Evolutionary conservation across 2,113 vertebrate genomes (phyloP), one percentile per base, ranked within the genome.

Genomic region (Erinaceus europaeus): DNA sequence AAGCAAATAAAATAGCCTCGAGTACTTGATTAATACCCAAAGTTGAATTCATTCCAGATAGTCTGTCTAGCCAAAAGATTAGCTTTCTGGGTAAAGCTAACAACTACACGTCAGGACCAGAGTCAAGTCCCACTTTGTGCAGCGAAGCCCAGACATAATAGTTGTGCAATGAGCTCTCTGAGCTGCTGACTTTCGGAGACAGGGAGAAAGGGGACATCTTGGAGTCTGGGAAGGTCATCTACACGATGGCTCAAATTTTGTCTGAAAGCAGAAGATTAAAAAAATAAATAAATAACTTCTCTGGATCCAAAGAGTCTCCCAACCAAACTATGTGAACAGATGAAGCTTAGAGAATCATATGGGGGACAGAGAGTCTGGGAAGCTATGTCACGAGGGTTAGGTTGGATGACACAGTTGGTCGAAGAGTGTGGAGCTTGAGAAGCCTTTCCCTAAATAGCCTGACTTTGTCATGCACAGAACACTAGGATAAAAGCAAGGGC

Each of bases 371-470:
- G 46, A 36, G 21, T 61, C 36, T 59, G 34, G n/a, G 52, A 64
- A 75, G 25, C 29, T 36, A 64, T 74, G 34, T 20, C 38, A 52
- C 3, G 5, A 25, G 9, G 44, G 13, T 32, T 61, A 1, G 10
- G 74, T 71, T 61, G 6, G 3, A 73, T 57, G 27, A 55, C 67
- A 88, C 81, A 88, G 64, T 64, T 83, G 71, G 9, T 4, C 14
- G 50, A 83, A 81, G 46, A 48, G 46, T 48, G 46, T 15, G 65
- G 36, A 34, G 25, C n/a, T n/a, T n/a, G n/a, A n/a, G n/a, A 85
- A 71, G 73, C 67, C 76, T 20, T 32, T 80, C 80, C 84, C 73
- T 79, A 46, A 69, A 59, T 76, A 90, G 38, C 44, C 57, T 61
- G 52, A 68, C 67, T n/a, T 20, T 32, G 21, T 1, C 34, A 25